Evolutionary conservation across 2,113 vertebrate genomes (phyloP).

Genomic region (Vanacampus margaritifer): DNA sequence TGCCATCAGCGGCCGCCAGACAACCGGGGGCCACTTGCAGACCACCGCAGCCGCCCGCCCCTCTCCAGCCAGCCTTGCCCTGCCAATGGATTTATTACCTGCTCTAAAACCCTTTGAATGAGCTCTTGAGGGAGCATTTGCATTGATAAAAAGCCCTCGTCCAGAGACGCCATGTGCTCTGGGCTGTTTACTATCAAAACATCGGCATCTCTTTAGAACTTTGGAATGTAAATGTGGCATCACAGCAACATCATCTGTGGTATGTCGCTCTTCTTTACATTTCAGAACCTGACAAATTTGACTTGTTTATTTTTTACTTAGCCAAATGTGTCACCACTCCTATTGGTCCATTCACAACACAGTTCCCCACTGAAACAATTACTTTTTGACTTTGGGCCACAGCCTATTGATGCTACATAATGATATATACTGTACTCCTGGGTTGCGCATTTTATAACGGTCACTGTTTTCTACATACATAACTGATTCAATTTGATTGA

Average conservation of each 20-base stretch:
- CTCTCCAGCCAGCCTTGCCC: conserved; percentile 1
- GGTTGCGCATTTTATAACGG: too few relatives aligned
- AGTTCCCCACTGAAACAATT: too few relatives aligned
- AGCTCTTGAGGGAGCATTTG: conserved; percentile 38
- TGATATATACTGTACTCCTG: too few relatives aligned
- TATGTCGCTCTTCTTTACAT: neutral
- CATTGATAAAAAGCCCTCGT: conserved; percentile 25
- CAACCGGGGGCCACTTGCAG: conserved; percentile 12
- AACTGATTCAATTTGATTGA: too few relatives aligned
- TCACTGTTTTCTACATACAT: too few relatives aligned
- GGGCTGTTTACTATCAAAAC: conserved; percentile 53
- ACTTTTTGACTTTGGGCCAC: neutral
- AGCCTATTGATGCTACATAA: too few relatives aligned
- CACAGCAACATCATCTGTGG: neutral
- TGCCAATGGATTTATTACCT: conserved; percentile 51
- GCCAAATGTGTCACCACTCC: too few relatives aligned
- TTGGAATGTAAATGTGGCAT: neutral
- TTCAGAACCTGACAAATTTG: too few relatives aligned
- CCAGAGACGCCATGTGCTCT: conserved; percentile 28
- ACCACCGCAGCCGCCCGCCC: neutral
- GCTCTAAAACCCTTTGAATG: conserved; percentile 50
- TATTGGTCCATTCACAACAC: too few relatives aligned
- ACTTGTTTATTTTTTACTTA: too few relatives aligned
- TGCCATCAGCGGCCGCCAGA: conserved; percentile 12
- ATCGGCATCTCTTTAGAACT: conserved; percentile 27